A percentile compares a stretch with the other conserved stretches of the same genome.
Evolutionary conservation across 2,113 vertebrate species (phyloP).

Genomic region (Proteles cristata): DNA sequence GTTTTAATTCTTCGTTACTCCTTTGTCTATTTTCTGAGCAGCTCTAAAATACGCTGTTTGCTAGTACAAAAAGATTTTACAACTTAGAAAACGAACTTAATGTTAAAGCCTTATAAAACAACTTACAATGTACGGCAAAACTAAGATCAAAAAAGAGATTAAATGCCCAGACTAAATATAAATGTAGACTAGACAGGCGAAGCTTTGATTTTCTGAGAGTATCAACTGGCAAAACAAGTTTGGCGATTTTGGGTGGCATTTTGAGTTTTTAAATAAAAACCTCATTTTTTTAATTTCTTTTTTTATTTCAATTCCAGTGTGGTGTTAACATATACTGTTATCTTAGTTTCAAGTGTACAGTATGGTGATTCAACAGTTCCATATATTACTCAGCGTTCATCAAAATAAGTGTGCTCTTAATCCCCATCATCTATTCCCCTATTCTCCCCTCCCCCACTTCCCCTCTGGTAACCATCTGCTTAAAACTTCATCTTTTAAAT

Average conservation of each 20-base stretch:
- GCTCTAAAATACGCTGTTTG: conserved; percentile 73
- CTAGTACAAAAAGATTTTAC: conserved; percentile 66
- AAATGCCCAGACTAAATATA: conserved; percentile 79
- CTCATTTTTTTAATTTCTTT: neutral
- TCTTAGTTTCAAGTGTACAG: neutral
- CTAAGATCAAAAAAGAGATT: conserved; percentile 80
- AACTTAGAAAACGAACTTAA: conserved; percentile 71
- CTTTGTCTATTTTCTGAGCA: conserved; percentile 74
- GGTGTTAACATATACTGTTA: neutral
- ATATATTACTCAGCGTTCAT: neutral
- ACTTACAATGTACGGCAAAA: conserved; percentile 77
- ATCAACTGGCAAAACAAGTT: conserved; percentile 80
- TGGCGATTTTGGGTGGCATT: conserved; percentile 69
- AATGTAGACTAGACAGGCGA: conserved; percentile 76
- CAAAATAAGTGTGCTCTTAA: neutral
- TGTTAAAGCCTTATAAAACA: conserved; percentile 76
- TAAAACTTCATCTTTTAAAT: conserved; percentile 48
- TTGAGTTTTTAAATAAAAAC: conserved; percentile 72
- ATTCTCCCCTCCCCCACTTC: neutral
- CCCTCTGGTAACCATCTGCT: neutral
- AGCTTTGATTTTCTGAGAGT: conserved; percentile 78
- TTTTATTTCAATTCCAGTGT: neutral
- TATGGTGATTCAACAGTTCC: neutral
- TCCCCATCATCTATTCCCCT: neutral
- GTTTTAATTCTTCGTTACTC: conserved; percentile 71